A percentile compares a stretch with the other conserved stretches of the same genome.
phyloP scores from a whole-genome alignment of 2,888 invertebrate genomes.

The Luperina testacea region DNA sequence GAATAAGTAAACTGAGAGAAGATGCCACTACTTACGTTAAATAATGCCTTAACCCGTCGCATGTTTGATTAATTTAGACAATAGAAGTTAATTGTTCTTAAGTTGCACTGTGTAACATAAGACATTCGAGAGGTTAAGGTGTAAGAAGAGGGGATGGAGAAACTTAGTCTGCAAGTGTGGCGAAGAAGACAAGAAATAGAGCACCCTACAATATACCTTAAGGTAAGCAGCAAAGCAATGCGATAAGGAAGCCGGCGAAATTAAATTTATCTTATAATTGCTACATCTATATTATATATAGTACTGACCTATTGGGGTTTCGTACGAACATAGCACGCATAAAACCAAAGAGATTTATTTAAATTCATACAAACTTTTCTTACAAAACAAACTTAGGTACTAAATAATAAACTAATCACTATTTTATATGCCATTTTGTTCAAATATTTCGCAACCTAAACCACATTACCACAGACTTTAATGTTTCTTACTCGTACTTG shows the following conservation, averaged over 20 bases:
- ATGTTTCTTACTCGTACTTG: slow-evolving; percentile 43
- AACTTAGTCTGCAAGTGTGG: background rate
- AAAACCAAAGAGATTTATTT: background rate
- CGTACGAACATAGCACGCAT: background rate
- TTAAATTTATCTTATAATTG: too few relatives aligned
- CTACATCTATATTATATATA: background rate
- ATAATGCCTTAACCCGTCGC: too few relatives aligned
- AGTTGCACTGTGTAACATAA: too few relatives aligned
- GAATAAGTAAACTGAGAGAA: background rate
- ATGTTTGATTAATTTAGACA: too few relatives aligned
- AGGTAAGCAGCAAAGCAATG: background rate
- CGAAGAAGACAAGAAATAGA: background rate
- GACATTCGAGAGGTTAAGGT: too few relatives aligned
- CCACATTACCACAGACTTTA: background rate
- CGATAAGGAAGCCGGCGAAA: background rate
- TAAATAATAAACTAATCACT: slow-evolving; percentile 5
- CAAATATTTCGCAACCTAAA: background rate
- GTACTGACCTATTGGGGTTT: background rate
- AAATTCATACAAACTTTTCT: background rate
- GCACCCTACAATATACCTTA: background rate
- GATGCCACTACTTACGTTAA: background rate
- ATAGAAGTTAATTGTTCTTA: too few relatives aligned
- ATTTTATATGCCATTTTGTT: background rate
- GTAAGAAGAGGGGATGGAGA: background rate
- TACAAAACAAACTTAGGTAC: background rate